Conservation (phyloP, 2,888 invertebrate genomes). For the Protonemura montana region DNA sequence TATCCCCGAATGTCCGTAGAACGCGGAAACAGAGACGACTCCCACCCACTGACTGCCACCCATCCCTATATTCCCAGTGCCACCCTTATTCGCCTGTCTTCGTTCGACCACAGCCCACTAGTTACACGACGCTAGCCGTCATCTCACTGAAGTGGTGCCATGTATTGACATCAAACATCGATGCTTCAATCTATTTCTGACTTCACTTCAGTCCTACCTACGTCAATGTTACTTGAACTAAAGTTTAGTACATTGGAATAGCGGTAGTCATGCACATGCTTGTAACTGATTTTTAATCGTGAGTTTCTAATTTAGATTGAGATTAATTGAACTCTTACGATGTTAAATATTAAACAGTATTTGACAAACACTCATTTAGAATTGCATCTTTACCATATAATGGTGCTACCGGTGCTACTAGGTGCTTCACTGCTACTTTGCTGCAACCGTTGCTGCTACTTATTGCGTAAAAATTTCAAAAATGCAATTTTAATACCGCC, state of each 20-base stretch:
- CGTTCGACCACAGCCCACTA: neutral
- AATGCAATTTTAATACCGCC: too few species aligned
- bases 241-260: neutral
- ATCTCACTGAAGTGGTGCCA: constrained; percentile 10
- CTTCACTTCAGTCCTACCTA: neutral
- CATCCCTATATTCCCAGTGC: neutral
- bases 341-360: too few species aligned
- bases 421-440: too few species aligned
- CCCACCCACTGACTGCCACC: constrained; percentile 1
- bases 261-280: too few species aligned
- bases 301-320: too few species aligned
- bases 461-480: too few species aligned
- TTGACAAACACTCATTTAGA: too few species aligned
- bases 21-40: neutral
- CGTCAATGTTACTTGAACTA: neutral
- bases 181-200: constrained; percentile 27
- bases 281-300: too few species aligned
- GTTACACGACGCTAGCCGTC: neutral
- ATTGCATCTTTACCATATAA: too few species aligned
- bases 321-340: too few species aligned
- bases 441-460: too few species aligned
- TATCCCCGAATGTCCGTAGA: constrained; percentile 20
- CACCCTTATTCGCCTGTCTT: neutral
- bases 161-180: constrained; percentile 33
- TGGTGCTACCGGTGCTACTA: too few species aligned